A percentile compares a stretch with the other conserved stretches of the same genome.
Evolutionary conservation across 2,888 invertebrate genomes (phyloP).

Genomic region (Acanthopleura granulata): DNA sequence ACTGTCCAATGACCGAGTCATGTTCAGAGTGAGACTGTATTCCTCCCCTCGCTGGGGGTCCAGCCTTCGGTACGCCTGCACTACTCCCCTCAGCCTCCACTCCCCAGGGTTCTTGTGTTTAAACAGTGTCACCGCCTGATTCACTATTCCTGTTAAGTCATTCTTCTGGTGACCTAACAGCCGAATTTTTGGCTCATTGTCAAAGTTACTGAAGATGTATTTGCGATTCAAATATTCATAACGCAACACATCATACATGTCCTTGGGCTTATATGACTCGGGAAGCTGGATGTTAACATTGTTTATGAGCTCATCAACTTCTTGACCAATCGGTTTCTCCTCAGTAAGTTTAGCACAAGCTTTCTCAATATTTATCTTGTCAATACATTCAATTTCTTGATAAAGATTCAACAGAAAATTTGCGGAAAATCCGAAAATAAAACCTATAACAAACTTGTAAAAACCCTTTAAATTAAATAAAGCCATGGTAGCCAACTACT

Average conservation of each 20-base stretch:
- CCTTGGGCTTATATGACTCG: conserved; percentile 27
- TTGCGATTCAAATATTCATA: conserved; percentile 33
- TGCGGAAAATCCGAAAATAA: background rate
- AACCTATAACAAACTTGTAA: background rate
- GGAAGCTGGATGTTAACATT: conserved; percentile 3
- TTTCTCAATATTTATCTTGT: background rate
- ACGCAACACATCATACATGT: conserved; percentile 29
- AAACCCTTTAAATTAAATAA: background rate
- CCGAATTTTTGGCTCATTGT: conserved; percentile 28
- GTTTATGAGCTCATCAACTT: background rate
- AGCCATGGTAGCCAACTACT: background rate
- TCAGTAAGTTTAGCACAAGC: background rate
- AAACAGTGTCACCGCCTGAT: conserved; percentile 26
- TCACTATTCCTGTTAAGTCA: conserved; percentile 31
- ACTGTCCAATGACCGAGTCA: conserved; percentile 2
- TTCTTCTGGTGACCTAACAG: conserved; percentile 32
- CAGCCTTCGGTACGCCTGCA: conserved; percentile 31
- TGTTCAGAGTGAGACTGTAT: conserved; percentile 27
- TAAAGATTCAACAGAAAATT: background rate
- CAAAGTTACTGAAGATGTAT: conserved; percentile 27
- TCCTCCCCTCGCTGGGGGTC: conserved; percentile 36
- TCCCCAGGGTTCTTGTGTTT: conserved; percentile 23
- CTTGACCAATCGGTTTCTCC: background rate
- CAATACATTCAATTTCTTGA: background rate
- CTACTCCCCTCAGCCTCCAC: conserved; percentile 17